Conservation (phyloP, 2,113 vertebrate species). For the Dipodomys ordii region DNA sequence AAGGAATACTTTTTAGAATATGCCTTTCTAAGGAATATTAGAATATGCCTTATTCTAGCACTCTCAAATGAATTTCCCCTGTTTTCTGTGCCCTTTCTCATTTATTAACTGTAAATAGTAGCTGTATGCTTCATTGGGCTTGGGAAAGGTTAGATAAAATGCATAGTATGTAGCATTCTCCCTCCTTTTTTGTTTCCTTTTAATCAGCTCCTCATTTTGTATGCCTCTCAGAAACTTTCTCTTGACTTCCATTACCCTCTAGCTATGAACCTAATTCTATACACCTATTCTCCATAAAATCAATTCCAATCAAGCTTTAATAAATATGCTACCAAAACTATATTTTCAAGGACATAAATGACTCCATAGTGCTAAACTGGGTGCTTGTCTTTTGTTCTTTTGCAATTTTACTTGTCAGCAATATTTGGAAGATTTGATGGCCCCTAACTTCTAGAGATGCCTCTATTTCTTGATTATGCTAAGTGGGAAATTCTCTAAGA, state of each 20-base stretch:
- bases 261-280: background rate
- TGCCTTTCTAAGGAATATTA: background rate
- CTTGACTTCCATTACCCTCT: background rate
- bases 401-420: background rate
- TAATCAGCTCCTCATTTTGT: background rate
- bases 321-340: background rate
- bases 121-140: background rate
- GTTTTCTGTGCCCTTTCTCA: background rate
- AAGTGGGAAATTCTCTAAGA: too few relatives aligned
- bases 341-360: background rate
- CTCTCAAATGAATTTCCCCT: background rate
- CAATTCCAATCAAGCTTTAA: background rate
- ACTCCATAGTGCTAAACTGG: too few relatives aligned
- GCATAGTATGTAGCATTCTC: background rate
- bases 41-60: background rate
- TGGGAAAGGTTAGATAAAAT: background rate
- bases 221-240: background rate
- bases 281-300: background rate
- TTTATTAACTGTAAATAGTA: background rate
- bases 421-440: too few relatives aligned
- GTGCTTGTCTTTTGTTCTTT: too few relatives aligned
- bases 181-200: background rate
- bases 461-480: too few relatives aligned
- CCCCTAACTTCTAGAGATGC: too few relatives aligned
- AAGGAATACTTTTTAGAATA: background rate